Conservation (phyloP, 2,113 vertebrate species). For the Lycocorax pyrrhopterus region DNA sequence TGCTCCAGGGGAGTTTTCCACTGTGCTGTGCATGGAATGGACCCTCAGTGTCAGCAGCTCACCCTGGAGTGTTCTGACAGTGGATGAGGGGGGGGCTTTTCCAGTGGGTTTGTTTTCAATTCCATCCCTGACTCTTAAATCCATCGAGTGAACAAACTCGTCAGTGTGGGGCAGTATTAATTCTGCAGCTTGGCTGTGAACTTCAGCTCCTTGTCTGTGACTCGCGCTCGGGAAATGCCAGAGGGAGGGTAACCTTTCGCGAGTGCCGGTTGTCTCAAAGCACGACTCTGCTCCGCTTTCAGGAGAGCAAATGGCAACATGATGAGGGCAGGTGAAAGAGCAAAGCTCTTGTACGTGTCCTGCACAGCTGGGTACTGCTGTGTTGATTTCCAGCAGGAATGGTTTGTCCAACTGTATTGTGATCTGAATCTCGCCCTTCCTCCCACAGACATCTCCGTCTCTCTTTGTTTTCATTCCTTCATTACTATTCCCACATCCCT, state of each 20-base stretch:
- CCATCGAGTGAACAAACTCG: not conserved
- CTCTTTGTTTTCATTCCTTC: not conserved
- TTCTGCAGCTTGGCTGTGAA: not conserved
- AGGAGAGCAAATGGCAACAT: not conserved
- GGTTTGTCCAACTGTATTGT: not conserved
- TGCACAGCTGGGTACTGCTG: not conserved
- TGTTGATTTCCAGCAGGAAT: not conserved
- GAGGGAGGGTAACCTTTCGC: not conserved
- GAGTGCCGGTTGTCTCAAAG: accelerated
- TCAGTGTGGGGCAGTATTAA: not conserved
- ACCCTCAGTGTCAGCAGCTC: not conserved
- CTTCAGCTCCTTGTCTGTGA: not conserved
- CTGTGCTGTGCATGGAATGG: accelerated
- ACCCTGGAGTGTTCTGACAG: accelerated
- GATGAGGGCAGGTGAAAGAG: not conserved
- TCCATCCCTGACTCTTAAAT: not conserved
- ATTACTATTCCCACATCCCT: not conserved
- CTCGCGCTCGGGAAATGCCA: conserved; percentile 11
- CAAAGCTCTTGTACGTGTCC: accelerated
- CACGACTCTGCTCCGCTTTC: not conserved
- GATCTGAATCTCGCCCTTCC: not conserved
- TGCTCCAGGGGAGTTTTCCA: not conserved
- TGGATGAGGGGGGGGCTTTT: not conserved
- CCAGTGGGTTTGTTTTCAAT: not conserved
- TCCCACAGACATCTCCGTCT: not conserved